phyloP scores from a whole-genome alignment of 2,113 vertebrate genomes.

The Canis aureus region DNA sequence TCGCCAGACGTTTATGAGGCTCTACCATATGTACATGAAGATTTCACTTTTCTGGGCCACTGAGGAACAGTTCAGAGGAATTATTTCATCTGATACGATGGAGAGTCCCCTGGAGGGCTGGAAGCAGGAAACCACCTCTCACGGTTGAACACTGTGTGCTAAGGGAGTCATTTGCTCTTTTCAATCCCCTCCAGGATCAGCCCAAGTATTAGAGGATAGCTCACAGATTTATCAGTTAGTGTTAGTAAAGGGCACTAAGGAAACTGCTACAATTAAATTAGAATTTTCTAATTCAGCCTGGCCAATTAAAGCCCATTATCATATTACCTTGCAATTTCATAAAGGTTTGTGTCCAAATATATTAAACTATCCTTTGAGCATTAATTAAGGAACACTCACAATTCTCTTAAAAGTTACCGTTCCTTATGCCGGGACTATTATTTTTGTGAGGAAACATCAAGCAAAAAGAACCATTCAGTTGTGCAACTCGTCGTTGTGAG shows the following conservation, averaged over 20 bases:
- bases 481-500: not conserved
- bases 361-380: conserved; percentile 3
- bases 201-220: not conserved
- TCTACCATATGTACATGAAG: not conserved
- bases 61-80: not conserved
- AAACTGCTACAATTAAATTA: conserved; percentile 24
- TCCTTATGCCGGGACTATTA: not conserved
- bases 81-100: not conserved
- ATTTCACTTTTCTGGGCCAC: not conserved
- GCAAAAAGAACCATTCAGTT: not conserved
- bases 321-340: conserved; percentile 16
- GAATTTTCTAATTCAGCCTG: conserved; percentile 9
- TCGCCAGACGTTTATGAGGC: not conserved
- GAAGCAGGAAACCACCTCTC: conserved; percentile 10
- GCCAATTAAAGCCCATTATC: conserved; percentile 31
- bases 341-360: conserved; percentile 40
- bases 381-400: conserved; percentile 48
- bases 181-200: not conserved
- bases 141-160: not conserved
- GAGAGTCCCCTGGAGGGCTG: not conserved
- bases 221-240: not conserved
- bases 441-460: not conserved
- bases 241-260: not conserved
- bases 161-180: not conserved
- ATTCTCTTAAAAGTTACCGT: not conserved